Evolutionary conservation across 2,113 vertebrate genomes (phyloP), one percentile per base, ranked within the genome.

Genomic region (Elephantulus edwardii): DNA sequence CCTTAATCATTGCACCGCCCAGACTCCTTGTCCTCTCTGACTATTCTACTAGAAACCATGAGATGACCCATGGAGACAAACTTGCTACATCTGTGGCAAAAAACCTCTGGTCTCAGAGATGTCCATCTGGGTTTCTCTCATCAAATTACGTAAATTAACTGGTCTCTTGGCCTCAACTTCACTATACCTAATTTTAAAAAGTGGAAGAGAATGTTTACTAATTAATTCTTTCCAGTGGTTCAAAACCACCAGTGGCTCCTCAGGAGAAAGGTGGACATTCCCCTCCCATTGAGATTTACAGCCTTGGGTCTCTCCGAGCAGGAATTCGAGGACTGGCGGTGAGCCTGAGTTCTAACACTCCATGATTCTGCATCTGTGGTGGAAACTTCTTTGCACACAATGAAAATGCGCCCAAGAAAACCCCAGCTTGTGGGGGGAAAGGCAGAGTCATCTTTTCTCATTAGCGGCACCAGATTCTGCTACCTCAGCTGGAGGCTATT

Each of bases 341-440:
- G n/a, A n/a, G n/a, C n/a, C n/a, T n/a, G n/a, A 50, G 50, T 83
- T 79, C 24, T 24, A 79, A 74, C 14, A 90, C 54, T 86, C 58
- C 38, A 12, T 64, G 81, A 74, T 38, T 26, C 44, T 71, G 44
- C 38, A 60, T 86, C 50, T 81, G 54, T 86, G 86, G 54, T 86
- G 86, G 83, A 94, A 90, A 83, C 50, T 56, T 88, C 40, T 5
- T 54, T 3, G 24, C 20, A 88, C 44, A 72, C 52, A 60, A 86
- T 66, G 85, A 88, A 85, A 85, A 30, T 54, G 52, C 40, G 75
- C 91, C 93, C 90, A 3, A 10, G 77, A 58, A 75, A 93, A 16
- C 35, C 86, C 87, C 77, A 84, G 72, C 44, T 33, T 26, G 86
- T 88, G 56, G 90, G 82, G 93, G 82, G 93, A 75, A 79, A 84